These are phyloP conservation scores for Drosophila seclusa DNA, from an alignment of 2,888 invertebrate genomes.

Conservation along the genomic window DNA sequence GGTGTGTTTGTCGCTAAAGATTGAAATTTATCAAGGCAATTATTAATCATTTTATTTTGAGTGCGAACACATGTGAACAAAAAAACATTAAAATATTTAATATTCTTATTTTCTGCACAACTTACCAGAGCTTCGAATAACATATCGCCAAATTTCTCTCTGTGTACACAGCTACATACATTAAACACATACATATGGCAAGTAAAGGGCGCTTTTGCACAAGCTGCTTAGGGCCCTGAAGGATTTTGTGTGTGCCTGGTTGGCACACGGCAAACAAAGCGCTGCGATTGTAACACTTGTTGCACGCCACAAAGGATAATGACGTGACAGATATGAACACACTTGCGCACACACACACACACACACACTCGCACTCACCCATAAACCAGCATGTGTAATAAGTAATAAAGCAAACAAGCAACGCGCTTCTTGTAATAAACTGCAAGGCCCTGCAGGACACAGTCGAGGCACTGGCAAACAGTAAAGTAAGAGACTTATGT, in stretches of 20 bases:
- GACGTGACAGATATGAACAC: conserved; percentile 53
- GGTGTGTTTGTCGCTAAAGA: neutral
- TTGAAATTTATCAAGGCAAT: neutral
- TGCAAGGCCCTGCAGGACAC: conserved; percentile 40
- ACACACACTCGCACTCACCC: conserved; percentile 9
- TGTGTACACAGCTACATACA: neutral
- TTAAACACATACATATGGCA: neutral
- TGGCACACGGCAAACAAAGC: conserved; percentile 62
- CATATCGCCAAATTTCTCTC: neutral
- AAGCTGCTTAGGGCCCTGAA: conserved; percentile 81
- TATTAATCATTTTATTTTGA: neutral
- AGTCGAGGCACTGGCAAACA: conserved; percentile 35
- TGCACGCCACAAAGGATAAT: conserved; percentile 77
- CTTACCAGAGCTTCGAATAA: no score
- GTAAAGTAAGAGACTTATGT: conserved; percentile 10
- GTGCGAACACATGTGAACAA: no score
- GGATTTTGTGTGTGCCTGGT: conserved; percentile 55
- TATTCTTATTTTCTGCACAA: neutral
- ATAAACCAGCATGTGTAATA: conserved; percentile 39
- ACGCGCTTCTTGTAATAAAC: conserved; percentile 58
- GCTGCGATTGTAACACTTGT: conserved; percentile 78
- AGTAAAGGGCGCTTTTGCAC: conserved; percentile 52
- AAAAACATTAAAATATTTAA: no score
- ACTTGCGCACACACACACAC: conserved; percentile 8
- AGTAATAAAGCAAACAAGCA: conserved; percentile 71